Base-by-base conservation (phyloP, 2,888 invertebrate genomes). In the Microchrysa polita region DNA sequence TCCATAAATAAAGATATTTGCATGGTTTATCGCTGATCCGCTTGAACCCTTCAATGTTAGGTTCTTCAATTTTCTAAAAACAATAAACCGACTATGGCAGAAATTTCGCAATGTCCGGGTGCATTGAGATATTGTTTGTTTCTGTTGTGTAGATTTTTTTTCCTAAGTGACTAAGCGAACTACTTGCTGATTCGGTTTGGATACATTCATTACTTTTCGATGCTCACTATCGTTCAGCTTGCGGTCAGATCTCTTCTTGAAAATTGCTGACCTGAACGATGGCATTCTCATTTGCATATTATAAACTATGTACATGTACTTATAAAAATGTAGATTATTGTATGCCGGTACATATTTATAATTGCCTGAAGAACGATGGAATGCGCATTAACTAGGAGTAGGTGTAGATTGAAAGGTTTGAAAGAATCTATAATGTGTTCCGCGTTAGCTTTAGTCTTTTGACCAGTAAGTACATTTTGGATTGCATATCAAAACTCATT, bases 11-110 rank as follows among this genome's bases (percentile, higher is more conserved):
- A 67, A 67, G 67, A 67, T 53, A 16, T 67, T 53, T 10, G 27
- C 53, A 34, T 53, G 67, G 53, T 67, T 67, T 67, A 67, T 67
- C 34, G 63, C 42, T 53, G 67, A 14, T 22, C 27, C 4, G 27
- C 7, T 27, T 12, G 42, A 44, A 53, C 9, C 7, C 27, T 34
- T 53, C 34, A 23, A 4, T 18, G 67, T 16, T 16, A 5, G 27
- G 27, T 34, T 67, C 34, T 42, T 5, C 16, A 23, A 67, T 53
- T 53, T 52, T 53, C 34, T 53, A 53, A 67, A n/a, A 67, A 67
- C 67, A 67, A 67, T 67, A 53, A 67, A 27, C 34, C 27, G 67
- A 67, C 67, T 34, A 16, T 53, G 67, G 53, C 52, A 27, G 67
- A 27, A 67, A 53, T 67, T 52, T 67, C 55, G 53, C 53, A 67